Conservation (phyloP, 2,888 invertebrate species). For the Atherix ibis region DNA sequence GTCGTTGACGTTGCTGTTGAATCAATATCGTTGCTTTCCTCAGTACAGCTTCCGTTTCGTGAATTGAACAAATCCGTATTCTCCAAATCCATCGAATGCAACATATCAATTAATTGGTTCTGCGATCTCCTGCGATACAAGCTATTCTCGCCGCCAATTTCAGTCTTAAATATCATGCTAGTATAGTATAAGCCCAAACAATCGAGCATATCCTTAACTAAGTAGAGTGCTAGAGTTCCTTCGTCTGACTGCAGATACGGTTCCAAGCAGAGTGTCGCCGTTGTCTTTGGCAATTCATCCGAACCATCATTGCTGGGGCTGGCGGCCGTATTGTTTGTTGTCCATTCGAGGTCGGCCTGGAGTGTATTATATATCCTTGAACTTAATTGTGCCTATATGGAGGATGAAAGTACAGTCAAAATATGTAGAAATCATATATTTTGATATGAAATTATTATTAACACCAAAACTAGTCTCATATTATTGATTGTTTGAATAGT, state of each 20-base stretch:
- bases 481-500: neutral
- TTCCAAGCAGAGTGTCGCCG: neutral
- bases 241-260: conserved; percentile 1
- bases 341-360: neutral
- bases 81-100: no score
- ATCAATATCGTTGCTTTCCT: no score
- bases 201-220: neutral
- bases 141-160: neutral
- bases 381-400: neutral
- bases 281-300: neutral
- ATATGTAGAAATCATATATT: no score
- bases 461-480: neutral
- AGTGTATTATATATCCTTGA: neutral
- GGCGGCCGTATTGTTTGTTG: no score
- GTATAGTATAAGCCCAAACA: neutral
- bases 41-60: no score
- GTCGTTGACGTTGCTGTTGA: no score
- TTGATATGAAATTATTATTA: no score
- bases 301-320: neutral
- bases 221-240: neutral
- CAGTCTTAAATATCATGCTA: neutral
- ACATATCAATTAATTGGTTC: no score
- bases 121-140: no score
- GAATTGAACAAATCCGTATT: no score
- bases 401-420: no score